Evolutionary conservation across 2,113 vertebrate species (phyloP).

Genomic region (Brachirus orientalis): DNA sequence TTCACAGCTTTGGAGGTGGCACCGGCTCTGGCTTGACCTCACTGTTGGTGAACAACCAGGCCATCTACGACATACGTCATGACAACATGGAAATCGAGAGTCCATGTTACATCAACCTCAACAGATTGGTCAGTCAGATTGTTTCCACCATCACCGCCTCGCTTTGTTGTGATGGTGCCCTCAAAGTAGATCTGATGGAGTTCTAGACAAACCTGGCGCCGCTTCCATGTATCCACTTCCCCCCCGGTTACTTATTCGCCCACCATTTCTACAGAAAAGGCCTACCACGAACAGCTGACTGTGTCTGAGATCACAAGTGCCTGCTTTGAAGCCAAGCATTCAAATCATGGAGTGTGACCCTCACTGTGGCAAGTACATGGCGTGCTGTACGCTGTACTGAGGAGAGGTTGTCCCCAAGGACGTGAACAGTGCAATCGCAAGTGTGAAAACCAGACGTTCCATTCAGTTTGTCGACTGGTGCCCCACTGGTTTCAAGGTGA

Average conservation of each 20-base stretch:
- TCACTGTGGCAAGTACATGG: slow-evolving; percentile 88
- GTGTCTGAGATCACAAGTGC: slow-evolving; percentile 87
- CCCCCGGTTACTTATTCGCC: slow-evolving; percentile 87
- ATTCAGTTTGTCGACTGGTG: slow-evolving; percentile 92
- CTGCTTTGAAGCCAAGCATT: slow-evolving; percentile 88
- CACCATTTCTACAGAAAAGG: slow-evolving; percentile 88
- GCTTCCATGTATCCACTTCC: slow-evolving; percentile 90
- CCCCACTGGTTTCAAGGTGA: slow-evolving; percentile 90
- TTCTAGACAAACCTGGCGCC: slow-evolving; percentile 91
- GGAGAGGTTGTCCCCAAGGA: slow-evolving; percentile 89
- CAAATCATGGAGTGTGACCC: slow-evolving; percentile 93
- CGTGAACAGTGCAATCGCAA: slow-evolving; percentile 85
- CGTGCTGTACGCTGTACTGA: slow-evolving; percentile 88
- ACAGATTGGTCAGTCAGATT: slow-evolving; percentile 87
- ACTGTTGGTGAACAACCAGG: slow-evolving; percentile 90
- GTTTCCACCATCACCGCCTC: slow-evolving; percentile 91
- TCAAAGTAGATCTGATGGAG: slow-evolving; percentile 89
- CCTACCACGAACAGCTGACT: slow-evolving; percentile 87
- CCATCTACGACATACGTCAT: slow-evolving; percentile 89
- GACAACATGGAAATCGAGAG: slow-evolving; percentile 88
- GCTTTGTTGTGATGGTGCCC: slow-evolving; percentile 86
- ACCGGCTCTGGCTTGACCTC: slow-evolving; percentile 91
- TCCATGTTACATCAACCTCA: slow-evolving; percentile 87
- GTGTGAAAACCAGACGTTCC: slow-evolving; percentile 87
- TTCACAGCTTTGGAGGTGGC: slow-evolving; percentile 89